A percentile compares a stretch with the other conserved stretches of the same genome.
Conservation (phyloP, 2,797 vertebrate species). For the Staurois parvus region DNA sequence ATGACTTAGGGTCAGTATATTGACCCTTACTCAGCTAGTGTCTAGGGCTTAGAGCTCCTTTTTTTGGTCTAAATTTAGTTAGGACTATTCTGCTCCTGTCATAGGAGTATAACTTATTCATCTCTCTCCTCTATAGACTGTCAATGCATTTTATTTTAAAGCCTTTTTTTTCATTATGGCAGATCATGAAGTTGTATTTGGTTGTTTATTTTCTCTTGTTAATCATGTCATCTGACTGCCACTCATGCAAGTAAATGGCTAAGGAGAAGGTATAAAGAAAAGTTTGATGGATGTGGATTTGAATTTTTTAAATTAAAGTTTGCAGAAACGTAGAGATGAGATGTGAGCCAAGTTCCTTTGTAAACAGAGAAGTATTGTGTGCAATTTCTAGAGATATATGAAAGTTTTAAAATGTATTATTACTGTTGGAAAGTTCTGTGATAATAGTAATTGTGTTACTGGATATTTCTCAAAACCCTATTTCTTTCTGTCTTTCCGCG, state of each 20-base stretch:
- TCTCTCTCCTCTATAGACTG: no score
- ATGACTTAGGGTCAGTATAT: no score
- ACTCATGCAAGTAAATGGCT: conserved; percentile 14
- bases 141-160: neutral
- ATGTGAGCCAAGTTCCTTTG: neutral
- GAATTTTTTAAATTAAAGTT: conserved; percentile 32
- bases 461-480: no score
- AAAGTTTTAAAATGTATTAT: conserved; percentile 14
- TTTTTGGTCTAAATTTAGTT: no score
- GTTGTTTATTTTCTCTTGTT: conserved; percentile 16
- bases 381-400: neutral
- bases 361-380: conserved; percentile 21
- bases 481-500: no score
- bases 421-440: neutral
- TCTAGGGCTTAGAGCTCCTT: no score
- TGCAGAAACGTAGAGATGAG: conserved; percentile 18
- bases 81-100: no score
- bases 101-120: no score
- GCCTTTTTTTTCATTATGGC: conserved; percentile 2
- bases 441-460: no score
- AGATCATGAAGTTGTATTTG: conserved; percentile 8
- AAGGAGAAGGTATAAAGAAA: conserved; percentile 3
- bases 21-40: no score
- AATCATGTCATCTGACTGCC: conserved; percentile 14
- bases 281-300: conserved; percentile 32